These are phyloP conservation scores for Scortum barcoo DNA, from an alignment of 2,113 vertebrate species.

Conservation along the genomic window DNA sequence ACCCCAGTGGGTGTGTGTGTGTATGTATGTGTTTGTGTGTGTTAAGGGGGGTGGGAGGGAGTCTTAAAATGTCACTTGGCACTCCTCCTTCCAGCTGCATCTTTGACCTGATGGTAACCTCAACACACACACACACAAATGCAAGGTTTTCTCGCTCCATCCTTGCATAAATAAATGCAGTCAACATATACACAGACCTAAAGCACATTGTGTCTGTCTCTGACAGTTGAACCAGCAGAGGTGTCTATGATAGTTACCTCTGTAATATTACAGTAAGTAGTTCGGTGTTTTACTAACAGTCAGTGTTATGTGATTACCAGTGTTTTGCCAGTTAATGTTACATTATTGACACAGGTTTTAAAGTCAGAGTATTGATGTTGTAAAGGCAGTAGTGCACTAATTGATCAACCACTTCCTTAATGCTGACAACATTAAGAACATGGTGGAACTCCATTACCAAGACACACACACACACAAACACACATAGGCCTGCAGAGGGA, in stretches of 20 bases:
- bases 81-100: slow-evolving; percentile 60
- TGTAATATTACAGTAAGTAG: not conserved
- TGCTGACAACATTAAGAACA: slow-evolving; percentile 72
- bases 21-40: slow-evolving; percentile 46
- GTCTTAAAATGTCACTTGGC: slow-evolving; percentile 71
- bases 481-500: not conserved
- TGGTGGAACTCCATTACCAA: slow-evolving; percentile 53
- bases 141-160: slow-evolving; percentile 4
- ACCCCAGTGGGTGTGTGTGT: slow-evolving; percentile 62
- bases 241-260: not conserved
- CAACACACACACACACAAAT: slow-evolving; percentile 27
- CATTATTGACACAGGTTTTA: slow-evolving; percentile 60
- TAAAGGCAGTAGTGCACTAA: slow-evolving; percentile 66
- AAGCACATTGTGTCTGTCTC: not conserved
- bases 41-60: slow-evolving; percentile 21
- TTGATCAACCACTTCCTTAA: slow-evolving; percentile 73
- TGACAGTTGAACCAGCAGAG: not conserved
- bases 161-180: not conserved
- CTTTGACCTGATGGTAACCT: slow-evolving; percentile 64
- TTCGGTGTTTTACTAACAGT: slow-evolving; percentile 3
- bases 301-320: slow-evolving; percentile 29
- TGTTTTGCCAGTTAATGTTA: slow-evolving; percentile 62
- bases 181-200: not conserved
- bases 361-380: slow-evolving; percentile 67
- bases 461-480: slow-evolving; percentile 19